These are phyloP conservation scores for Trimorus sp. DNA, from an alignment of 2,888 invertebrate genomes.

Conservation along the genomic window DNA sequence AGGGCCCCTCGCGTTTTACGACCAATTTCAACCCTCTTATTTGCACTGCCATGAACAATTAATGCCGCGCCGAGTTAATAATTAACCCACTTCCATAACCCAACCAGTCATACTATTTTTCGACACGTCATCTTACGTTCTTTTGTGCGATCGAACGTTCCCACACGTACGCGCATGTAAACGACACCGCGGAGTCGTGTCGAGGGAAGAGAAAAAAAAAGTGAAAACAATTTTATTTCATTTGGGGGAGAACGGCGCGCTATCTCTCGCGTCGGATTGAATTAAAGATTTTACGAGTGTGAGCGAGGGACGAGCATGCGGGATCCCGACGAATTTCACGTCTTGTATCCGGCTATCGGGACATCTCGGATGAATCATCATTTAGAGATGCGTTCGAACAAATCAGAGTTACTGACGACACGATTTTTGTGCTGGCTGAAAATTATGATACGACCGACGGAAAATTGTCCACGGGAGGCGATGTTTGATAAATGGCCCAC, in stretches of 20 bases:
- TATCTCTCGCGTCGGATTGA: constrained; percentile 58
- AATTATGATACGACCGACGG: too few relatives aligned
- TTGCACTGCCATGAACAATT: constrained; percentile 42
- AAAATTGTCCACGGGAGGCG: too few relatives aligned
- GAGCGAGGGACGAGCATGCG: constrained; percentile 44
- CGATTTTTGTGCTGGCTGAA: too few relatives aligned
- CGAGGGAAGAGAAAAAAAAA: constrained; percentile 30
- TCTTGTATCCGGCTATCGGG: constrained; percentile 30
- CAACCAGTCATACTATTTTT: constrained; percentile 31
- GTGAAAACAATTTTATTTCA: constrained; percentile 61
- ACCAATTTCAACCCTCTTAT: constrained; percentile 45
- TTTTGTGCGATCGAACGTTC: constrained; percentile 22
- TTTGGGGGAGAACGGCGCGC: constrained; percentile 42
- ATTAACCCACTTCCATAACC: constrained; percentile 48
- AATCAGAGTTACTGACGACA: constrained; percentile 9
- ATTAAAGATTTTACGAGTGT: constrained; percentile 62
- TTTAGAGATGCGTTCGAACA: constrained; percentile 29
- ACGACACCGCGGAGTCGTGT: constrained; percentile 13
- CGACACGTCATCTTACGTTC: constrained; percentile 41
- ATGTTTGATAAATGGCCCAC: too few relatives aligned
- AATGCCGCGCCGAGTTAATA: constrained; percentile 41
- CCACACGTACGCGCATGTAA: constrained; percentile 3
- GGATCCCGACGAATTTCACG: constrained; percentile 43
- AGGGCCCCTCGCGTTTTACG: constrained; percentile 24
- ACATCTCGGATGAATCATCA: constrained; percentile 53